These are phyloP conservation scores for Rhyzopertha dominica DNA, from an alignment of 1,140 invertebrate genomes.

Conservation along the genomic window DNA sequence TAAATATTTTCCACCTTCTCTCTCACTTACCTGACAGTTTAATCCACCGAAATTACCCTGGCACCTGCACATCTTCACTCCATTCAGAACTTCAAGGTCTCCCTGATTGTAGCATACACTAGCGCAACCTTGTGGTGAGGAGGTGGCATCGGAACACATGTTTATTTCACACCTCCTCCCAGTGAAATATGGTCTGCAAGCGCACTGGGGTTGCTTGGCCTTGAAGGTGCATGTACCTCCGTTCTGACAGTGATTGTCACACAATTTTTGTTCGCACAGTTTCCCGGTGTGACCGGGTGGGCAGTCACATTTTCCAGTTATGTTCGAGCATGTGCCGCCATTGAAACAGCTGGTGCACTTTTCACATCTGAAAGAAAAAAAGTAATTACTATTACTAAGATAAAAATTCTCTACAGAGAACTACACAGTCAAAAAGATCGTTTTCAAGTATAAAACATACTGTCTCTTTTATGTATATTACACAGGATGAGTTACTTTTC, in stretches of 20 bases:
- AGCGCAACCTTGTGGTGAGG: background rate
- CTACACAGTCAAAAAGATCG: too few relatives aligned
- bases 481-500: too few relatives aligned
- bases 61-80: constrained; percentile 44
- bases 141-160: constrained; percentile 20
- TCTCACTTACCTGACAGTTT: constrained; percentile 30
- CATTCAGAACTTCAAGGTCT: constrained; percentile 19
- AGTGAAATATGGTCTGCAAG: constrained; percentile 45
- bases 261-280: constrained; percentile 54
- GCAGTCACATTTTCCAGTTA: constrained; percentile 41
- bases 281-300: constrained; percentile 51
- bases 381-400: too few relatives aligned
- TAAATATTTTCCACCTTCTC: too few relatives aligned
- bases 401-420: too few relatives aligned
- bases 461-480: too few relatives aligned
- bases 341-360: constrained; percentile 39
- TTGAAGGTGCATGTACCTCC: constrained; percentile 47
- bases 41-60: constrained; percentile 33
- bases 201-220: constrained; percentile 42
- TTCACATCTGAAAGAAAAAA: constrained; percentile 37
- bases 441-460: too few relatives aligned
- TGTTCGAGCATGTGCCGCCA: constrained; percentile 35
- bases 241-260: constrained; percentile 53
- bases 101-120: constrained; percentile 22
- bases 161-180: constrained; percentile 48